Base-by-base conservation (phyloP, 2,888 invertebrate genomes). In the Seira ritae region DNA sequence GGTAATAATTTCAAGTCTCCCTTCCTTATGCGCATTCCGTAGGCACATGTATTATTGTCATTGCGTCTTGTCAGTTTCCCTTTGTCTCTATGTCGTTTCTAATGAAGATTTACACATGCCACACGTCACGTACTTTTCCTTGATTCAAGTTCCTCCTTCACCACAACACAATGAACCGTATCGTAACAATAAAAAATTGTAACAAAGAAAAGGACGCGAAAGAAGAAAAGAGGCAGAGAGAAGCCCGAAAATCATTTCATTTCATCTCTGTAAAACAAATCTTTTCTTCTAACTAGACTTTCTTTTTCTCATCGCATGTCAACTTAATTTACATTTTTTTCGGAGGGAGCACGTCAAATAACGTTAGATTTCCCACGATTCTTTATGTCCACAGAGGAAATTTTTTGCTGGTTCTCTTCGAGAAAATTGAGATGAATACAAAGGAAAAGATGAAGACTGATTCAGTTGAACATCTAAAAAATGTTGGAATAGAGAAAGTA, bases 271-370 rank as follows among this genome's bases (percentile, higher is more conserved):
- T 42, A 4, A 42, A 42, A 42, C 42, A 42, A n/a, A 15, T 17
- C 68, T 66, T 66, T 23, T 22, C 22, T 22, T 22, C 19, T 17
- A 17, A 17, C 22, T 12, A 15, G 22, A 60, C 6, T 19, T n/a
- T 60, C n/a, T 60, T 19, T n/a, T 60, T 60, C 60, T 19, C 60
- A 4, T 17, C 68, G 6, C n/a, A 65, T 65, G 71, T 78, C 78
- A 78, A 78, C 78, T 65, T 78, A 78, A 78, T 78, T 78, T 78
- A 71, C 78, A 78, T 78, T 71, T 78, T 65, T 62, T 73, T 19
- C n/a, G 19, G 20, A 31, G 37, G 24, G 22, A 19, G 37, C 68
- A 62, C 42, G 78, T 60, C 78, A 78, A 78, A 78, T 78, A 62
- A 37, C 78, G 69, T 78, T 71, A 78, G 20, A n/a, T 67, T 37